A percentile compares a stretch with the other conserved stretches of the same genome.
phyloP scores from a whole-genome alignment of 2,797 vertebrate species.

The Macropodus opercularis region DNA sequence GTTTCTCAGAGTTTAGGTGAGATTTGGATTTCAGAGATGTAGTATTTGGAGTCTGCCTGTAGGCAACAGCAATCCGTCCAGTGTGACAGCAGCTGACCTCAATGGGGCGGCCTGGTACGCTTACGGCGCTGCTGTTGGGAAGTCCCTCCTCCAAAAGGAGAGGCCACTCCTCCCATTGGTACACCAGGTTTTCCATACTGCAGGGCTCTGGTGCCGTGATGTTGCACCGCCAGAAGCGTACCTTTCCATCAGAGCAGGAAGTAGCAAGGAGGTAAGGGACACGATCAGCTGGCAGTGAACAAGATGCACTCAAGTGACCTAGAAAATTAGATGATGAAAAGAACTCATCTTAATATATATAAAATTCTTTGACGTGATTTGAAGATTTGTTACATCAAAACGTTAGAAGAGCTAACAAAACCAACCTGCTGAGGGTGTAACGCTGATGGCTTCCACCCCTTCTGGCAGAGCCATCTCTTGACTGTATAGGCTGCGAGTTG shows the following conservation, averaged over 20 bases:
- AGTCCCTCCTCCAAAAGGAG: constrained; percentile 90
- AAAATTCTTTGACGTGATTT: too few relatives aligned
- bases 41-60: constrained; percentile 78
- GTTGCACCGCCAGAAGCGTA: constrained; percentile 94
- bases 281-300: constrained; percentile 90
- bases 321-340: constrained; percentile 31
- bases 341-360: too few relatives aligned
- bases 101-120: constrained; percentile 85
- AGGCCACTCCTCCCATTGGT: constrained; percentile 96
- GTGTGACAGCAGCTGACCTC: constrained; percentile 96
- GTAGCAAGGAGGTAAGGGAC: constrained; percentile 96
- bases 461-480: constrained; percentile 89
- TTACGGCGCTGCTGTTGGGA: constrained; percentile 86
- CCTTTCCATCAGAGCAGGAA: constrained; percentile 93
- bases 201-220: constrained; percentile 61
- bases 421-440: constrained; percentile 98
- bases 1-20: constrained; percentile 42
- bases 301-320: constrained; percentile 96
- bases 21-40: constrained; percentile 54
- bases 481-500: constrained; percentile 89
- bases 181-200: constrained; percentile 64
- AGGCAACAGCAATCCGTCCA: constrained; percentile 93
- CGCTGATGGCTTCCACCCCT: constrained; percentile 90
- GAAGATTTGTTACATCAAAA: too few relatives aligned
- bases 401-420: too few relatives aligned